Percentiles rank a stretch among this genome's conserved stretches.
Conservation (phyloP, 2,888 invertebrate genomes). For the Poecilobothrus nobilitatus region DNA sequence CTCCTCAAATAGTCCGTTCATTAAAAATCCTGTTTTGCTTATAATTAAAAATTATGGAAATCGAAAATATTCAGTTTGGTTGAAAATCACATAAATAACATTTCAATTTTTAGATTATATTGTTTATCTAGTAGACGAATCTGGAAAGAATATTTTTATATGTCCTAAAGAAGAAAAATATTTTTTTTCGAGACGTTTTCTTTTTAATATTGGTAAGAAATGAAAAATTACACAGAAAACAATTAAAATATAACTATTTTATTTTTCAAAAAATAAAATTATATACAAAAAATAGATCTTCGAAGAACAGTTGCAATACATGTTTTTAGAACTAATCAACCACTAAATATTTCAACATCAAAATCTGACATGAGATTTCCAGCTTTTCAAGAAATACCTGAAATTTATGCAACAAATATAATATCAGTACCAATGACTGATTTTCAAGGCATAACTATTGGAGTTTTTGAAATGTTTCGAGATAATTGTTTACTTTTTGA, state of each 20-base stretch:
- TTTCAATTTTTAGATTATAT: constrained; percentile 7
- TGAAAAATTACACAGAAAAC: no score
- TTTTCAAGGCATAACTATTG: constrained; percentile 49
- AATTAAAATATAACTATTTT: no score
- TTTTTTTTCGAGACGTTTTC: constrained; percentile 1
- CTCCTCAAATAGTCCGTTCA: no score
- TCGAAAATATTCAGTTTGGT: no score
- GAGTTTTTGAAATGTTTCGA: constrained; percentile 52
- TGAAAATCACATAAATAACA: no score
- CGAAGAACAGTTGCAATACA: constrained; percentile 50
- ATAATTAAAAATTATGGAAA: no score
- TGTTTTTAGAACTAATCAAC: constrained; percentile 50
- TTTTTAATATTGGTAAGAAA: constrained; percentile 15
- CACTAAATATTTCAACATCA: constrained; percentile 49
- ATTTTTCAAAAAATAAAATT: not conserved
- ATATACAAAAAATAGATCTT: constrained; percentile 22
- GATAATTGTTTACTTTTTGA: constrained; percentile 42
- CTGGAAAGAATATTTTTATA: not conserved
- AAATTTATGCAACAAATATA: constrained; percentile 46
- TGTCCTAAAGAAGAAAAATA: not conserved
- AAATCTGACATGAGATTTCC: constrained; percentile 50
- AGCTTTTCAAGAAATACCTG: constrained; percentile 47
- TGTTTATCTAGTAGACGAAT: constrained; percentile 6
- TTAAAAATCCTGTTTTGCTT: no score
- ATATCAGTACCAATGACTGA: constrained; percentile 54